Conservation (phyloP, 2,888 invertebrate genomes). For the Brachycybe producta region DNA sequence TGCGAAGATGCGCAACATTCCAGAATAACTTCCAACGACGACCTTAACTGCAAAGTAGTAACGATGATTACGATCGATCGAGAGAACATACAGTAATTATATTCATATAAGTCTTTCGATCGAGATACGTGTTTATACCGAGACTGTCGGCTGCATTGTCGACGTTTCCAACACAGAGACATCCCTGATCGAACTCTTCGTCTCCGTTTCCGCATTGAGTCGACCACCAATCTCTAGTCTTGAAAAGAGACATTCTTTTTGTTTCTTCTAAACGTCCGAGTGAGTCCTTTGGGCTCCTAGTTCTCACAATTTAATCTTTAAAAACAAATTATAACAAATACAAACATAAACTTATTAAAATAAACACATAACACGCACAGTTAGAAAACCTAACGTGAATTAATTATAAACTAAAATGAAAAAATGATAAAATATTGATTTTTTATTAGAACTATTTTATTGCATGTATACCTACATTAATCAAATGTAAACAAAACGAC, state of each 20-base stretch:
- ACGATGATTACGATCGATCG: constrained; percentile 3
- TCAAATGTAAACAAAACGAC: too few species aligned
- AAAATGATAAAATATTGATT: too few species aligned
- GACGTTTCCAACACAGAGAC: constrained; percentile 38
- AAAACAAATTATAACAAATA: too few species aligned
- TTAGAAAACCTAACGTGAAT: too few species aligned
- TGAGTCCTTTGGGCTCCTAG: too few species aligned
- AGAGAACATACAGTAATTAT: not conserved
- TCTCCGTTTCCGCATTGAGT: constrained; percentile 53
- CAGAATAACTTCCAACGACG: constrained; percentile 64
- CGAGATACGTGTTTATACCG: constrained; percentile 18
- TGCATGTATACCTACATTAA: too few species aligned
- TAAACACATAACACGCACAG: too few species aligned
- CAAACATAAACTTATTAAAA: too few species aligned
- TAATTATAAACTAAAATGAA: too few species aligned
- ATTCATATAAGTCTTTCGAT: not conserved
- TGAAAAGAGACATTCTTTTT: constrained; percentile 97
- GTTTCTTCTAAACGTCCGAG: too few species aligned
- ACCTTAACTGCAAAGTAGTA: constrained; percentile 48
- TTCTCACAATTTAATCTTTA: too few species aligned
- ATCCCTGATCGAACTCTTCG: constrained; percentile 43
- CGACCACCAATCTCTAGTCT: constrained; percentile 79
- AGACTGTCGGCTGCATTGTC: constrained; percentile 33
- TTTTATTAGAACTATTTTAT: too few species aligned
- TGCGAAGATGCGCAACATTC: constrained; percentile 60